phyloP scores from a whole-genome alignment of 2,113 vertebrate species.

The Eidolon helvum region DNA sequence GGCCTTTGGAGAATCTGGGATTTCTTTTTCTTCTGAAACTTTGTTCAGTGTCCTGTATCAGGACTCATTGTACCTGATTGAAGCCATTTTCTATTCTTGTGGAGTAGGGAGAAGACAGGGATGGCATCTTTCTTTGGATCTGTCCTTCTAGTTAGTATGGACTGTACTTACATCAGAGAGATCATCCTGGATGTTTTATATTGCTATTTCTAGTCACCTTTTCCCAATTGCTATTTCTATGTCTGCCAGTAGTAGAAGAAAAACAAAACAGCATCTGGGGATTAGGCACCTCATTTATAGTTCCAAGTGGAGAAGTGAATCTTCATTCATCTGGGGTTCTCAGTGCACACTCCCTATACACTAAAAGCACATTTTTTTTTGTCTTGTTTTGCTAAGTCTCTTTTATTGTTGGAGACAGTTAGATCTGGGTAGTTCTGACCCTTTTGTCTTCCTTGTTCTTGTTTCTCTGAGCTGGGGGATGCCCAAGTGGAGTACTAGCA shows the following conservation, averaged over 20 bases:
- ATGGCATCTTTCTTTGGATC: not conserved
- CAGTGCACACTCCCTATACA: fast-evolving
- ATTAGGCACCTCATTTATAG: not conserved
- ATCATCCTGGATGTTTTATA: not conserved
- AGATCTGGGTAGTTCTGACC: not conserved
- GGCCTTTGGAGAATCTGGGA: not conserved
- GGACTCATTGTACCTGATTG: not conserved
- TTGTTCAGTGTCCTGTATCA: not conserved
- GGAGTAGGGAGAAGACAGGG: not conserved
- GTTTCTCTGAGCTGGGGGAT: not conserved
- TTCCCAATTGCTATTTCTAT: not conserved
- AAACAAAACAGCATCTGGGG: not conserved
- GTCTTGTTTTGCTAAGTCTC: not conserved
- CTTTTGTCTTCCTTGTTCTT: not conserved
- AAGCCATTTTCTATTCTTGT: not conserved
- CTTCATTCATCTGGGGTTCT: not conserved
- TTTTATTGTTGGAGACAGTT: not conserved
- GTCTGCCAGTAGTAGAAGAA: not conserved
- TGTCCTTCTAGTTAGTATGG: not conserved
- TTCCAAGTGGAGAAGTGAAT: not conserved
- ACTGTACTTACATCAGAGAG: not conserved
- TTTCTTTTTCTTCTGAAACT: not conserved
- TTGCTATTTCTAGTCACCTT: not conserved
- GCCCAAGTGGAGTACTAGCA: not conserved
- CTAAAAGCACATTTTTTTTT: not conserved